Conservation (phyloP, 2,888 invertebrate species). For the Willowsia nigromaculata region DNA sequence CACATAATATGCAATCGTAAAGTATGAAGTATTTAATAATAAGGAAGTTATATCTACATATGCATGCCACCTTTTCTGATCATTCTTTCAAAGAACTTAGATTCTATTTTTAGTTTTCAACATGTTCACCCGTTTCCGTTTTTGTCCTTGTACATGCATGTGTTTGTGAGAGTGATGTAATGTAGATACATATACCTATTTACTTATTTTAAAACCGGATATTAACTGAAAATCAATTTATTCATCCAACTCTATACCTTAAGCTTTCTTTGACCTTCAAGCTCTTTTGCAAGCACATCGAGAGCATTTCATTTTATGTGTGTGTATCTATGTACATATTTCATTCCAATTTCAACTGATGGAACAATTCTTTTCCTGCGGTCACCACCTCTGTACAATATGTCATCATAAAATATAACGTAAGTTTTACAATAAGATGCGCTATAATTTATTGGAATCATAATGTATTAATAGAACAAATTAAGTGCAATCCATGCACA, state of each 20-base stretch:
- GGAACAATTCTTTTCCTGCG: neutral
- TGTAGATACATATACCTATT: neutral
- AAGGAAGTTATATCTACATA: neutral
- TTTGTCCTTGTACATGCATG: neutral
- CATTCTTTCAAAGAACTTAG: neutral
- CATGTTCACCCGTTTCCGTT: neutral
- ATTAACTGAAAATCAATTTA: neutral
- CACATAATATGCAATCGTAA: neutral
- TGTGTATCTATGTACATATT: neutral
- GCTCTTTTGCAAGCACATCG: constrained; percentile 32
- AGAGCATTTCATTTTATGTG: neutral
- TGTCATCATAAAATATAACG: constrained; percentile 11
- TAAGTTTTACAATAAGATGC: neutral
- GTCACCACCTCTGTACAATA: constrained; percentile 5
- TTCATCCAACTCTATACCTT: neutral
- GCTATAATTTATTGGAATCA: constrained; percentile 27
- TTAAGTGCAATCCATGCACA: constrained; percentile 66
- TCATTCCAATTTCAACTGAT: neutral
- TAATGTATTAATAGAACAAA: constrained; percentile 13
- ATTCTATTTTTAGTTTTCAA: neutral
- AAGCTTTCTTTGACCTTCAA: neutral
- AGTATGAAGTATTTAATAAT: too few relatives aligned
- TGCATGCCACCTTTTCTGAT: neutral
- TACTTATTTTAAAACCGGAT: constrained; percentile 18
- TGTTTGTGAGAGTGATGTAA: neutral